These are phyloP conservation scores for Megaceryle alcyon DNA, from an alignment of 2,797 vertebrate species.

Conservation along the genomic window DNA sequence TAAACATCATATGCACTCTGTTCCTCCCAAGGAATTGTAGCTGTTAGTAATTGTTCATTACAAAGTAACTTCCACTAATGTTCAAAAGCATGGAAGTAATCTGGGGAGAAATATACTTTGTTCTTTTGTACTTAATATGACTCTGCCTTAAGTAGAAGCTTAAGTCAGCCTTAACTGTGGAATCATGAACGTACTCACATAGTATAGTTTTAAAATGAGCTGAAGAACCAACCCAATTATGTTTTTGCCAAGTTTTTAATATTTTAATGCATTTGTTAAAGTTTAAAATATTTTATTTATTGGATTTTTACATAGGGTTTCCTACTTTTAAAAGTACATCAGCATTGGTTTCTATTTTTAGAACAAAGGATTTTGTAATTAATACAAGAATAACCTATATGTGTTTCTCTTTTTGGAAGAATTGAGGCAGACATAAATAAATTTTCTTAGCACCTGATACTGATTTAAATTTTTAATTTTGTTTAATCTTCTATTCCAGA, in stretches of 20 bases:
- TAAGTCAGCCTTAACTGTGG: not conserved
- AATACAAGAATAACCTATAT: not conserved
- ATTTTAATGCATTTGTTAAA: not conserved
- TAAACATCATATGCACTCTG: conserved; percentile 18
- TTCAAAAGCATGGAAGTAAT: conserved; percentile 57
- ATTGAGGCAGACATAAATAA: not conserved
- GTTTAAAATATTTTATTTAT: not conserved
- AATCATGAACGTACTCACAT: not conserved
- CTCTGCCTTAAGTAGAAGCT: conserved; percentile 38
- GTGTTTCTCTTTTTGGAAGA: not conserved
- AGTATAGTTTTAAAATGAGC: not conserved
- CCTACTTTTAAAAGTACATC: not conserved
- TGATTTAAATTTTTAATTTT: not conserved
- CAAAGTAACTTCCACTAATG: conserved; percentile 37
- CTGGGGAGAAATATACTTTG: conserved; percentile 32
- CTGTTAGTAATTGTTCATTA: conserved; percentile 58
- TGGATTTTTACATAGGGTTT: not conserved
- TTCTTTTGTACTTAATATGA: conserved; percentile 14
- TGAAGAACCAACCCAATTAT: not conserved
- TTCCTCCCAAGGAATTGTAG: conserved; percentile 46
- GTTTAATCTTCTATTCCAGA: not conserved
- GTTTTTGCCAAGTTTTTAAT: not conserved
- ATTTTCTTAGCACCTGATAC: not conserved
- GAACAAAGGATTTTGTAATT: not conserved
- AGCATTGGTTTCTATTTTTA: not conserved